phyloP scores from a whole-genome alignment of 2,888 invertebrate species.

The Acrobasis consociella region DNA sequence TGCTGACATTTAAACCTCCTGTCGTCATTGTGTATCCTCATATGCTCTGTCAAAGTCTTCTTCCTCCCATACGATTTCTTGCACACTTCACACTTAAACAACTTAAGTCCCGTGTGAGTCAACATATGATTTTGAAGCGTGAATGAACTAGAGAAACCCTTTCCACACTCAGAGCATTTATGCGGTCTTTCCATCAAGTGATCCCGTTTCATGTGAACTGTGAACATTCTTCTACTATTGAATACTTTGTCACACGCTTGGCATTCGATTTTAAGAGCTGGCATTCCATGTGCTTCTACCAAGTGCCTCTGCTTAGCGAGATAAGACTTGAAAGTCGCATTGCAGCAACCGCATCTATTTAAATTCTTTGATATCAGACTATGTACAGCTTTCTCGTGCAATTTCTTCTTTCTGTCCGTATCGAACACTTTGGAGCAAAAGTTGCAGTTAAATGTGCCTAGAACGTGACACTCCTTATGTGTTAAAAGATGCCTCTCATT shows the following conservation, averaged over 20 bases:
- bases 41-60: slow-evolving; percentile 46
- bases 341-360: slow-evolving; percentile 54
- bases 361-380: slow-evolving; percentile 41
- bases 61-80: slow-evolving; percentile 45
- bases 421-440: slow-evolving; percentile 70
- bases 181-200: slow-evolving; percentile 40
- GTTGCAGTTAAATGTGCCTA: slow-evolving; percentile 55
- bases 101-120: slow-evolving; percentile 55
- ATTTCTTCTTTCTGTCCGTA: slow-evolving; percentile 61
- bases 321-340: slow-evolving; percentile 40
- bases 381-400: slow-evolving; percentile 67
- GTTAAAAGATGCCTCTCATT: slow-evolving; percentile 45
- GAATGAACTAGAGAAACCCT: slow-evolving; percentile 39
- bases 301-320: slow-evolving; percentile 39
- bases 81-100: slow-evolving; percentile 43
- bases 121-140: slow-evolving; percentile 58
- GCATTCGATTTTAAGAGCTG: slow-evolving; percentile 36
- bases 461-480: slow-evolving; percentile 54
- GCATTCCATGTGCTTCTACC: slow-evolving; percentile 34
- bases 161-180: slow-evolving; percentile 42
- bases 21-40: slow-evolving; percentile 50
- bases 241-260: slow-evolving; percentile 47
- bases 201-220: slow-evolving; percentile 44
- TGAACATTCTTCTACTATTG: slow-evolving; percentile 34
- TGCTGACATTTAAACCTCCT: slow-evolving; percentile 45